Evolutionary conservation across 2,888 invertebrate species (phyloP).

Genomic region (Hirtodrosophila histrioides): DNA sequence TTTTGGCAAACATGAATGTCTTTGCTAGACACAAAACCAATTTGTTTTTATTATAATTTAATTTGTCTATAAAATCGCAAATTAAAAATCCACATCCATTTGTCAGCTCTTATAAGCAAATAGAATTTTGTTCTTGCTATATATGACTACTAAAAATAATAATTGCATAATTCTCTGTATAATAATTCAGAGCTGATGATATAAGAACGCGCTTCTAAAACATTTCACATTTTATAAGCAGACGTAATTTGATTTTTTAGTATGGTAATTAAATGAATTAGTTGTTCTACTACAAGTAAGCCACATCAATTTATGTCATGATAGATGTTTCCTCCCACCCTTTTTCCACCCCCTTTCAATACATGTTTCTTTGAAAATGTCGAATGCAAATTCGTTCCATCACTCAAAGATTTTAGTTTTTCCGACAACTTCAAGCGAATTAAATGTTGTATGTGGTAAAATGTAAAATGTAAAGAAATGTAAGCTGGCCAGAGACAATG

Average conservation of each 20-base stretch:
- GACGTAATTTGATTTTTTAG: constrained; percentile 37
- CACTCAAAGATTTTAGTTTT: constrained; percentile 67
- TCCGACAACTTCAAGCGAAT: constrained; percentile 51
- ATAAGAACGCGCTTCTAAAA: constrained; percentile 5
- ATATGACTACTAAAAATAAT: constrained; percentile 3
- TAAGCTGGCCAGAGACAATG: constrained; percentile 62
- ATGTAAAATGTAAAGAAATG: constrained; percentile 56
- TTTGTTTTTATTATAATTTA: constrained; percentile 2
- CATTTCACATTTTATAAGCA: constrained; percentile 11
- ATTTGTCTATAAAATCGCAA: not conserved
- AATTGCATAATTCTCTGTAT: constrained; percentile 10
- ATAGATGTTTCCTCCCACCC: not conserved
- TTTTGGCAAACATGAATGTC: too few species aligned
- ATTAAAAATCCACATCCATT: not conserved
- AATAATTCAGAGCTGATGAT: constrained; percentile 17
- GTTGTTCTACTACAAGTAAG: constrained; percentile 22
- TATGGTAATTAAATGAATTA: constrained; percentile 42
- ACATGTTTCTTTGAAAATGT: constrained; percentile 21
- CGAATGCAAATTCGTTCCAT: constrained; percentile 81
- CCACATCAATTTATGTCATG: constrained; percentile 8
- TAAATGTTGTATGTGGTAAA: constrained; percentile 53
- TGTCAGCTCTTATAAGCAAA: too few species aligned
- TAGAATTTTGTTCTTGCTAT: constrained; percentile 1
- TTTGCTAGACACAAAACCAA: too few species aligned
- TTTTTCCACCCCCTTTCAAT: constrained; percentile 1